Evolutionary conservation across 1,140 invertebrate species (phyloP).

Genomic region (Aphaenogaster ashmeadi): DNA sequence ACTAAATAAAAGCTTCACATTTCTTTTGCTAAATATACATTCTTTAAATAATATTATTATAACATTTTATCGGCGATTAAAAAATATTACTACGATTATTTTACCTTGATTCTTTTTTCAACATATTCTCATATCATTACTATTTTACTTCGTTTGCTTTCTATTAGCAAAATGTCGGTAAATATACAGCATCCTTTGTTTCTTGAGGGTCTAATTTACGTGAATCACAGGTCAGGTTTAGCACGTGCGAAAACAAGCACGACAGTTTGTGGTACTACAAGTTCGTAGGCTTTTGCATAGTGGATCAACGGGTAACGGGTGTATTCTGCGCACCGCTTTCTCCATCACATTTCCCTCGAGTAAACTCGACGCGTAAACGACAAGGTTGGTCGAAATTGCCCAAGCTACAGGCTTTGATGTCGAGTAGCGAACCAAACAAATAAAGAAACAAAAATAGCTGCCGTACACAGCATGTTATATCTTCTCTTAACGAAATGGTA

Average conservation of each 20-base stretch:
- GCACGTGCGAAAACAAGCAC: conserved; percentile 48
- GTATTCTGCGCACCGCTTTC: conserved; percentile 42
- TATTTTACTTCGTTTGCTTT: background rate
- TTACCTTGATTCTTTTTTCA: background rate
- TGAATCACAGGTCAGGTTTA: conserved; percentile 43
- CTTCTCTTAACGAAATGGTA: background rate
- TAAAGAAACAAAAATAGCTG: conserved; percentile 51
- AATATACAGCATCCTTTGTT: background rate
- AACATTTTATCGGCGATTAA: background rate
- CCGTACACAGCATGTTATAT: conserved; percentile 9
- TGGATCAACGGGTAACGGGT: conserved; percentile 52
- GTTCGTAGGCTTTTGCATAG: conserved; percentile 48
- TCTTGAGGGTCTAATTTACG: conserved; percentile 38
- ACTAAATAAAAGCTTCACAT: background rate
- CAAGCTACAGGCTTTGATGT: conserved; percentile 53
- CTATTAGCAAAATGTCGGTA: background rate
- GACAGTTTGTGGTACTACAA: conserved; percentile 37
- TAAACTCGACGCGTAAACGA: conserved; percentile 64
- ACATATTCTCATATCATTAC: background rate
- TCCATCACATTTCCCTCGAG: conserved; percentile 57
- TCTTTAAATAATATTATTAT: conserved; percentile 2
- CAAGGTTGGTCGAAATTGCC: conserved; percentile 58
- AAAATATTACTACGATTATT: conserved; percentile 1
- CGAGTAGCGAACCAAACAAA: conserved; percentile 42
- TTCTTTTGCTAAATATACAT: background rate